phyloP scores from a whole-genome alignment of 2,113 vertebrate species.

The Axis porcinus region DNA sequence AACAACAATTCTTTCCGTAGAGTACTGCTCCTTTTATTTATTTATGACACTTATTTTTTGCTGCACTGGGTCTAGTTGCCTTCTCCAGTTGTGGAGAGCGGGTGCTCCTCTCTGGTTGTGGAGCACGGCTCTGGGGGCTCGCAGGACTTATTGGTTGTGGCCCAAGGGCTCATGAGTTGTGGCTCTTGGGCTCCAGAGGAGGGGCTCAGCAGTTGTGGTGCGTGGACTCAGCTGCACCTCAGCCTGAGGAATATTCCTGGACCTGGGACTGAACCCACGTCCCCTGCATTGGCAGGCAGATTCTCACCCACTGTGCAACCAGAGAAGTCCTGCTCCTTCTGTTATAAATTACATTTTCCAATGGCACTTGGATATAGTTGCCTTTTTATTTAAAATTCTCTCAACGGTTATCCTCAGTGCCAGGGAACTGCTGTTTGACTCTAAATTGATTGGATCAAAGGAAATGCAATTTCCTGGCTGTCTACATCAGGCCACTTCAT shows the following conservation, averaged over 20 bases:
- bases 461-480: conserved; percentile 24
- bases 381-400: conserved; percentile 42
- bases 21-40: background rate
- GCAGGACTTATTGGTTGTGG: fast-evolving
- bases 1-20: background rate
- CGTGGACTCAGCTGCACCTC: background rate
- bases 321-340: background rate
- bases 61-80: background rate
- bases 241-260: background rate
- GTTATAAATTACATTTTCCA: background rate
- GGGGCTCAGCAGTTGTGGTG: background rate
- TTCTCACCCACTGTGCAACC: background rate
- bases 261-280: background rate
- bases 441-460: conserved; percentile 29
- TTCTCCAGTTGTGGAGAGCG: background rate
- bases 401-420: background rate
- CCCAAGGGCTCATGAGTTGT: background rate
- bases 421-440: conserved; percentile 12
- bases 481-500: background rate
- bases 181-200: background rate
- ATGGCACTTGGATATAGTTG: background rate
- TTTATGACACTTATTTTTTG: background rate
- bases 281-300: background rate
- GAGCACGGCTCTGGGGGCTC: background rate
- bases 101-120: background rate